phyloP scores from a whole-genome alignment of 2,797 vertebrate genomes.

The Epinephelus coioides region DNA sequence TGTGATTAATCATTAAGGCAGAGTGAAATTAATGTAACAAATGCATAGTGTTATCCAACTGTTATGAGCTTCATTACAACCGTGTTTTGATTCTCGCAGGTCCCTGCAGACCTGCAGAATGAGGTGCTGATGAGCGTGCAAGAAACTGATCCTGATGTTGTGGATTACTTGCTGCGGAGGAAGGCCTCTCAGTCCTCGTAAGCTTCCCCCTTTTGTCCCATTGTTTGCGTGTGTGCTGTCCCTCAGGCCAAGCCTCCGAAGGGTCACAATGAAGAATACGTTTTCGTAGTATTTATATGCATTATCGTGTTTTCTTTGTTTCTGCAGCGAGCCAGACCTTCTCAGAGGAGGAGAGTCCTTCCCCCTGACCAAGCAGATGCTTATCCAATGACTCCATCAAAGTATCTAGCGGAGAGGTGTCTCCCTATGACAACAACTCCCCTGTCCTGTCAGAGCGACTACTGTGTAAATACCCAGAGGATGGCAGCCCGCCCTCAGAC shows the following conservation, averaged over 20 bases:
- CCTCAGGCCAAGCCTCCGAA: not conserved
- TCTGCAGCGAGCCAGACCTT: constrained; percentile 85
- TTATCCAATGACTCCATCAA: constrained; percentile 93
- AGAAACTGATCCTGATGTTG: constrained; percentile 96
- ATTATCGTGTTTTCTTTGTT: constrained; percentile 17
- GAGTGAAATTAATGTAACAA: not conserved
- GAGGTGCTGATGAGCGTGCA: constrained; percentile 95
- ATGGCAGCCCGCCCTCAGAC: constrained; percentile 75
- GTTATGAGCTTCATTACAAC: constrained; percentile 12
- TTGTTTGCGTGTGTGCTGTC: not conserved
- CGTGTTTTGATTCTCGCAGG: constrained; percentile 77
- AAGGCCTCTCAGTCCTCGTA: constrained; percentile 94
- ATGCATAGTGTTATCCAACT: not conserved
- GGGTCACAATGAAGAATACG: not conserved
- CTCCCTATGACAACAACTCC: constrained; percentile 97
- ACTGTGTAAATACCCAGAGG: constrained; percentile 82
- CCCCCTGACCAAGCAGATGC: constrained; percentile 86
- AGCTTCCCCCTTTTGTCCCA: constrained; percentile 75
- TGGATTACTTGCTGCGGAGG: constrained; percentile 95
- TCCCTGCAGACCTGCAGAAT: constrained; percentile 95
- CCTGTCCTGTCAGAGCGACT: constrained; percentile 90
- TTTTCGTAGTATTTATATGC: not conserved
- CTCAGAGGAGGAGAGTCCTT: constrained; percentile 85
- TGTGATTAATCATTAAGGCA: constrained; percentile 18
- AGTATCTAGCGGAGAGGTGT: constrained; percentile 94